Evolutionary conservation across 2,888 invertebrate genomes (phyloP), one percentile per base, ranked within the genome.

Genomic region (Cordilura impudica): DNA sequence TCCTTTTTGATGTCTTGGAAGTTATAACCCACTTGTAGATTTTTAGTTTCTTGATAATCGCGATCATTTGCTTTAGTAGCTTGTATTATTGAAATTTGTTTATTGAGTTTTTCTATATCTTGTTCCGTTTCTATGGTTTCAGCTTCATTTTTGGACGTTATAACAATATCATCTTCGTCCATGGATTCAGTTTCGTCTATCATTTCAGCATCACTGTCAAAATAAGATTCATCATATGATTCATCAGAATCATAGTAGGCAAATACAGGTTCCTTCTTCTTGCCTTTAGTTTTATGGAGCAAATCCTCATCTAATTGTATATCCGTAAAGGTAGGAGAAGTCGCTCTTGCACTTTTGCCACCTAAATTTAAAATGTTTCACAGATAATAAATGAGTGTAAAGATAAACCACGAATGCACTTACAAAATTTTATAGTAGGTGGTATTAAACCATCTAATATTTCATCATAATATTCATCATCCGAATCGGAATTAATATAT

Each of bases 111-210:
- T 83, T 85, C 83, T 43, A 87, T 84, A 87, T 91, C 90, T n/a
- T 88, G 87, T 69, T 91, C 92, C 4, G 93, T 89, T 84, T 96
- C 96, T 0, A 96, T 92, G 0, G 96, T 96, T 88, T 96, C 96
- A 0, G 96, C 97, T 49, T 95, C 93, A 88, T 95, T 96, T 21
- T 95, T 95, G 0, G 95, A 94, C 84, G 94, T 95, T 86, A 96
- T 96, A 81, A 95, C 94, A 81, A 96, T 96, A 16, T 94, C 92
- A 10, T 96, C 91, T 0, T 95, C 94, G 43, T 91, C 91, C 0
- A 90, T 89, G 0, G 91, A 91, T 26, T 86, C 85, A 1, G 82
- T 82, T 6, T 87, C 86, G 12, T 84, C 86, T n/a, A 73, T 47
- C 71, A 66, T 66, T 14, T 84, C 86, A 2, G 82, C 83, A 49